phyloP scores from a whole-genome alignment of 1,140 invertebrate genomes.

The Drosophila truncata region DNA sequence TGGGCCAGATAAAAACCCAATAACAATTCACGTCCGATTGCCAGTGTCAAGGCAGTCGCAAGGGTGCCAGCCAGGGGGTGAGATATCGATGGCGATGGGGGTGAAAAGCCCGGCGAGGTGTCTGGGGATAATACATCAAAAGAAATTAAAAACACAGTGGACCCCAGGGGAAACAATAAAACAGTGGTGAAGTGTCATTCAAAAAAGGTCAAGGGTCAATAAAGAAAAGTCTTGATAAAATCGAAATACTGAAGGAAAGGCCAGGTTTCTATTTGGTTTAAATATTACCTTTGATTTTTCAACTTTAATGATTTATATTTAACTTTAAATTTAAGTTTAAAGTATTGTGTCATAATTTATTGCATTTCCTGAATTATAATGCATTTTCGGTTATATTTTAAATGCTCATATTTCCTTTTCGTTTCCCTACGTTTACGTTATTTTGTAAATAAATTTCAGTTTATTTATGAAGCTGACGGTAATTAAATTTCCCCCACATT shows the following conservation, averaged over 20 bases:
- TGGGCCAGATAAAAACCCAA: slow-evolving; percentile 37
- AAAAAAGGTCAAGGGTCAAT: slow-evolving; percentile 15
- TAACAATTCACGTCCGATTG: slow-evolving; percentile 36
- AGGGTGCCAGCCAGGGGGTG: not conserved
- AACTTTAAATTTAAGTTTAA: too few relatives aligned
- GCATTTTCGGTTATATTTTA: not conserved
- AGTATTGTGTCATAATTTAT: too few relatives aligned
- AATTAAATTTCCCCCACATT: slow-evolving; percentile 8
- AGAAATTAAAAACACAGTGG: slow-evolving; percentile 74
- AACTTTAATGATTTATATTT: too few relatives aligned
- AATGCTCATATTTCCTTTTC: not conserved
- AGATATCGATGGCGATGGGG: slow-evolving; percentile 7
- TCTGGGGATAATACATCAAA: slow-evolving; percentile 70
- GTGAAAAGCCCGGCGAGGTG: slow-evolving; percentile 13
- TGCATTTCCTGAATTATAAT: too few relatives aligned
- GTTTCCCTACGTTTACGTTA: not conserved
- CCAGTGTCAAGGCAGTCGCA: slow-evolving; percentile 16
- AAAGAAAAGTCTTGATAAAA: not conserved
- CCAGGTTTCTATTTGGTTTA: not conserved
- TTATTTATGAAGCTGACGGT: not conserved
- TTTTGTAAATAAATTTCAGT: not conserved
- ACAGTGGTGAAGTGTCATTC: slow-evolving; percentile 19
- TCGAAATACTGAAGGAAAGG: not conserved
- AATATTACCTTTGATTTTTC: rapidly evolving
- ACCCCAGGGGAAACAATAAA: slow-evolving; percentile 6